Conservation (phyloP, 64 coral and sea anemone species). For the Dendronephthya gigantea region DNA sequence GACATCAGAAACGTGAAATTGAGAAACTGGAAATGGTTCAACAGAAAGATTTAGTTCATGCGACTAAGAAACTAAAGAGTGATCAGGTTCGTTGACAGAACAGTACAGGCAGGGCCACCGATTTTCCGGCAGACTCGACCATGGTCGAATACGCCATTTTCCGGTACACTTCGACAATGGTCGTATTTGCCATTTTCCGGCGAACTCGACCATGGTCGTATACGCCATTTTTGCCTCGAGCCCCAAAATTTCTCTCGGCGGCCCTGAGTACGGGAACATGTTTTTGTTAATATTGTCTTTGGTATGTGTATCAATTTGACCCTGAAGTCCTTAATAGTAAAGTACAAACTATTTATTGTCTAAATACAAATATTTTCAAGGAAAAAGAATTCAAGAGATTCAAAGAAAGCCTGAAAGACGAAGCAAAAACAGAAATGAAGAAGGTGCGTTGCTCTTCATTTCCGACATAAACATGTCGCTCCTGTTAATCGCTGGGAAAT, state of each 20-base stretch:
- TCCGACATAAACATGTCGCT: background rate
- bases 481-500: no score
- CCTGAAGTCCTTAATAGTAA: no score
- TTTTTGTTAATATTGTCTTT: no score
- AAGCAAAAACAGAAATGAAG: conserved; percentile 63
- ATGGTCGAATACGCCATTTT: no score
- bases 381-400: conserved; percentile 83
- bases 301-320: no score
- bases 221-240: no score
- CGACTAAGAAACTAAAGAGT: conserved; percentile 79
- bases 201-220: no score
- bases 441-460: conserved; percentile 21
- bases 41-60: conserved; percentile 65
- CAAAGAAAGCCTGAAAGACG: conserved; percentile 71
- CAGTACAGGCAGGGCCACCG: background rate
- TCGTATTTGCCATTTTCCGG: no score
- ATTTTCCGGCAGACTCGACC: no score
- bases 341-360: background rate
- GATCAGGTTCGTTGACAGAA: conserved; percentile 53
- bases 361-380: conserved; percentile 14
- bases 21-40: conserved; percentile 74
- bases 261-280: no score
- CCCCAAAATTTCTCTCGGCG: no score
- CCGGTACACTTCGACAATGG: no score
- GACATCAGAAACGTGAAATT: conserved; percentile 90